phyloP scores from a whole-genome alignment of 2,113 vertebrate species.

The Grammomys dolichurus region DNA sequence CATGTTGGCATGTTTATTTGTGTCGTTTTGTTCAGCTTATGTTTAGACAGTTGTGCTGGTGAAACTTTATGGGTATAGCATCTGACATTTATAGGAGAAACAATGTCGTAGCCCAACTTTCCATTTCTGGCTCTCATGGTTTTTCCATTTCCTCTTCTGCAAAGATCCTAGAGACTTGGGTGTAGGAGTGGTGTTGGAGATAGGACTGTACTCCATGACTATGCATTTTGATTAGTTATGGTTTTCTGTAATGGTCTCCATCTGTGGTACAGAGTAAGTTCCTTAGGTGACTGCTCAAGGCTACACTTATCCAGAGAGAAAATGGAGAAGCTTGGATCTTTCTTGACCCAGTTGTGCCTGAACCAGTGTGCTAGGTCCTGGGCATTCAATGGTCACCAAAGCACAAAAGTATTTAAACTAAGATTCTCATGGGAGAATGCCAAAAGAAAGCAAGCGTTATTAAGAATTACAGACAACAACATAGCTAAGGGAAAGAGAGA shows the following conservation, averaged over 20 bases:
- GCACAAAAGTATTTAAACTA: not conserved
- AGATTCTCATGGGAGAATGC: not conserved
- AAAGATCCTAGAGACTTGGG: not conserved
- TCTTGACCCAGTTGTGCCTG: not conserved
- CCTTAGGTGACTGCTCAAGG: not conserved
- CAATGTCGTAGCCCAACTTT: fast-evolving
- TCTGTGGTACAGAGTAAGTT: not conserved
- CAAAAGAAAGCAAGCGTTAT: not conserved
- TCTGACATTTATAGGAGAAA: not conserved
- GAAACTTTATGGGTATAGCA: not conserved
- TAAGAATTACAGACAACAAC: not conserved
- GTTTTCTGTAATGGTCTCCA: not conserved
- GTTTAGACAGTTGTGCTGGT: not conserved
- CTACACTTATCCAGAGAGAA: not conserved
- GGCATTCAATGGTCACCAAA: not conserved
- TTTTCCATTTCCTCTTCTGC: not conserved
- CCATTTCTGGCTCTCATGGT: not conserved
- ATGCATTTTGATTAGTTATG: not conserved
- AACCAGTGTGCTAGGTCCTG: not conserved
- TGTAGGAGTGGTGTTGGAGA: not conserved
- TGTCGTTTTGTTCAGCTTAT: not conserved
- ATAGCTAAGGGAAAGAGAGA: not conserved
- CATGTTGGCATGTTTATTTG: not conserved
- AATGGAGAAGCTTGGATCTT: not conserved
- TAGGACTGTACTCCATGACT: not conserved